A percentile compares a stretch with the other conserved stretches of the same genome.
phyloP scores from a whole-genome alignment of 2,888 invertebrate species.

The Netelia inedita region DNA sequence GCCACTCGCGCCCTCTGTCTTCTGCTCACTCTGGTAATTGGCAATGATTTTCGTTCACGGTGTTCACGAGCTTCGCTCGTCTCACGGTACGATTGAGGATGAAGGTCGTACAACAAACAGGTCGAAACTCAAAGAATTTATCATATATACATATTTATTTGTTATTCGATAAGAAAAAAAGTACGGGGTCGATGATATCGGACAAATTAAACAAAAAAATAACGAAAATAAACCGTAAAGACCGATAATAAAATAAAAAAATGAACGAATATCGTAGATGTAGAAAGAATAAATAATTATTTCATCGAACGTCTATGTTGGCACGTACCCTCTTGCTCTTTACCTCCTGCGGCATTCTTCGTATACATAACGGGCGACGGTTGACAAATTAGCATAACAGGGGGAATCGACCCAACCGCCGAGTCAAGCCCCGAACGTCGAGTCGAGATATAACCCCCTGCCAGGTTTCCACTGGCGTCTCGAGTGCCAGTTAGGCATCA shows the following conservation, averaged over 20 bases:
- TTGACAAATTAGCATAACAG: conserved; percentile 85
- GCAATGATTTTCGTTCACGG: conserved; percentile 57
- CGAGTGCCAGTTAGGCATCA: conserved; percentile 82
- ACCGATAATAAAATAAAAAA: conserved; percentile 20
- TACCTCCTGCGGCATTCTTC: conserved; percentile 47
- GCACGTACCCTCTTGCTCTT: conserved; percentile 7
- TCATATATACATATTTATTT: conserved; percentile 1
- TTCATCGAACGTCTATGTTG: conserved; percentile 30
- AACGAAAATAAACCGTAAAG: neutral
- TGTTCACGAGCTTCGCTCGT: conserved; percentile 9
- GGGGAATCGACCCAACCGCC: conserved; percentile 82
- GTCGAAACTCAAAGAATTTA: neutral
- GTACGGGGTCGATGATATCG: conserved; percentile 14
- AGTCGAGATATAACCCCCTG: conserved; percentile 75
- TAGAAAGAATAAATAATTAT: conserved; percentile 29
- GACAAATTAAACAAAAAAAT: neutral
- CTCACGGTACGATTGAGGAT: conserved; percentile 18
- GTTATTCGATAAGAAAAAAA: neutral
- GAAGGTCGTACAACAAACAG: neutral
- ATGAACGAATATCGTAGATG: neutral
- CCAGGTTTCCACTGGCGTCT: conserved; percentile 77
- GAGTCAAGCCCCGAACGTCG: conserved; percentile 78
- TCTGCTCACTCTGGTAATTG: conserved; percentile 51
- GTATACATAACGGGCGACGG: conserved; percentile 74
- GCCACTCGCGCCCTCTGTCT: neutral